These are phyloP conservation scores for Cololabis saira DNA, from an alignment of 2,113 vertebrate genomes.

Conservation along the genomic window DNA sequence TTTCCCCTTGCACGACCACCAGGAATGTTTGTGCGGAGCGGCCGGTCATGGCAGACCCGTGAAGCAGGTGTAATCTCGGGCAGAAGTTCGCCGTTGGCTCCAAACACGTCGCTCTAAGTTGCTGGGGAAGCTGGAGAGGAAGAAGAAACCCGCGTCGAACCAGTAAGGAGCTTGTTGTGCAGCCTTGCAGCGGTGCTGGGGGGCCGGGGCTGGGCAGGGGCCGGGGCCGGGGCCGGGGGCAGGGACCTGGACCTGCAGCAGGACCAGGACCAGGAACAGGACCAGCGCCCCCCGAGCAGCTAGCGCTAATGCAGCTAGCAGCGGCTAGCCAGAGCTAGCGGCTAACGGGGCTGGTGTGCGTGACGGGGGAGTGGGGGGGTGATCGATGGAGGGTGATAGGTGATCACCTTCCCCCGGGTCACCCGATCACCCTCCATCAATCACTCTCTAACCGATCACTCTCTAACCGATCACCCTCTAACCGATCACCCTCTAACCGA, in stretches of 20 bases:
- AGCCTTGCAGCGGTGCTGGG: not conserved
- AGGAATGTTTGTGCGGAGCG: conserved; percentile 66
- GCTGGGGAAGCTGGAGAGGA: conserved; percentile 81
- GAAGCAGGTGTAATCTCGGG: conserved; percentile 58
- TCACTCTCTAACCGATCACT: no score
- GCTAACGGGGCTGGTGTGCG: conserved; percentile 30
- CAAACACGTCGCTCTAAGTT: conserved; percentile 75
- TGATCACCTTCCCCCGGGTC: no score
- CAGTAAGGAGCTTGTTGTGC: conserved; percentile 78
- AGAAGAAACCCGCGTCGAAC: conserved; percentile 82
- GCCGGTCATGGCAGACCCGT: conserved; percentile 31
- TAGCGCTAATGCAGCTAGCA: conserved; percentile 50
- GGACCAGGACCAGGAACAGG: not conserved
- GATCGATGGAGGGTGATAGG: no score
- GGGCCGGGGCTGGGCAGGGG: no score
- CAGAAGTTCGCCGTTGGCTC: conserved; percentile 65
- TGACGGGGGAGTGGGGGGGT: not conserved
- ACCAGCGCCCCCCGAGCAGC: conserved; percentile 8
- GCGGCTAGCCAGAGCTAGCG: conserved; percentile 52
- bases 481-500: no score
- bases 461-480: no score
- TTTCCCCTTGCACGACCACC: conserved; percentile 35
- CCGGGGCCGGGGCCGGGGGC: not conserved
- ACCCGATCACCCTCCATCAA: no score
- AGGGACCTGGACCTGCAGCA: accelerated